A percentile compares a stretch with the other conserved stretches of the same genome.
Conservation (phyloP, 2,888 invertebrate genomes). For the Patella depressa region DNA sequence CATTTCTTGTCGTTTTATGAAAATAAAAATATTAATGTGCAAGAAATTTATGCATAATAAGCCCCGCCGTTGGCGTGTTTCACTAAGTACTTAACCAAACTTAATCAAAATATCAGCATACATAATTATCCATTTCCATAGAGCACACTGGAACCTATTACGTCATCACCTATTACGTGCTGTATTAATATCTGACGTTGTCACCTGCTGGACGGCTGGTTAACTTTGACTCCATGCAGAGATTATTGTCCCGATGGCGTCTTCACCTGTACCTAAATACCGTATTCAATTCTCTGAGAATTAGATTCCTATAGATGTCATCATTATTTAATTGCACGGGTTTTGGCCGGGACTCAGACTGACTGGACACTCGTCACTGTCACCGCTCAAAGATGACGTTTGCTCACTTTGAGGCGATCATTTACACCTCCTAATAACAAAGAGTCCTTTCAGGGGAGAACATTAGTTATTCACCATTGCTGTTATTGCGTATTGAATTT, state of each 20-base stretch:
- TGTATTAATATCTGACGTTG: too few species aligned
- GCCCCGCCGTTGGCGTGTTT: too few species aligned
- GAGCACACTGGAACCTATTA: too few species aligned
- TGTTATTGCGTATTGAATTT: constrained; percentile 2
- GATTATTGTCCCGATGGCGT: background rate
- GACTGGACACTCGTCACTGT: constrained; percentile 12
- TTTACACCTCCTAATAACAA: constrained; percentile 5
- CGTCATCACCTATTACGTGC: too few species aligned
- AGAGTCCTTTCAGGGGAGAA: background rate
- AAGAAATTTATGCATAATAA: too few species aligned
- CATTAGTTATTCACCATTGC: constrained; percentile 9
- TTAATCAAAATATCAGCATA: too few species aligned
- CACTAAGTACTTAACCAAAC: too few species aligned
- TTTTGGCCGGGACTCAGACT: background rate
- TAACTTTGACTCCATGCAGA: background rate
- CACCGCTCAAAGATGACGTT: constrained; percentile 5
- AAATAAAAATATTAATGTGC: too few species aligned
- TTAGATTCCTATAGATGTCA: constrained; percentile 5
- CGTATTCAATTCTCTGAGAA: background rate
- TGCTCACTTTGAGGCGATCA: constrained; percentile 2
- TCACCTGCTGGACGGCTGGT: background rate
- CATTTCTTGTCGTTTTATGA: too few species aligned
- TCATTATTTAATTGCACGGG: background rate
- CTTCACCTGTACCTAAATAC: constrained; percentile 5
- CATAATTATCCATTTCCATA: too few species aligned